Evolutionary conservation across 2,888 invertebrate species (phyloP).

Genomic region (Rhabditoides inermis): DNA sequence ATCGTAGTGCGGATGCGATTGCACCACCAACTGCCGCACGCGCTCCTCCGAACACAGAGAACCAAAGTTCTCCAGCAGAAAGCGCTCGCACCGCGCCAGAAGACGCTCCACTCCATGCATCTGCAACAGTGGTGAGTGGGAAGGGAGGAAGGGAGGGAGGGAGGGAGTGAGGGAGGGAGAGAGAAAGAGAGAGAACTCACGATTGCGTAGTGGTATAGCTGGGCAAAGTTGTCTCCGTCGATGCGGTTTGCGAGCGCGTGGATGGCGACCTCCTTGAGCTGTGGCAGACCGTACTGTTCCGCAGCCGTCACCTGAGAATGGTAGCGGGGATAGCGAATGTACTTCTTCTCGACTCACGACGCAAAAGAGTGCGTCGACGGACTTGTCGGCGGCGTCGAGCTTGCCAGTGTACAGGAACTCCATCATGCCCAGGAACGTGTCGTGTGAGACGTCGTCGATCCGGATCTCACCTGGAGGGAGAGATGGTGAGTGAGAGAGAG

Average conservation of each 20-base stretch:
- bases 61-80: constrained; percentile 14
- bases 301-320: constrained; percentile 75
- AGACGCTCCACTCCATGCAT: constrained; percentile 8
- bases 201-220: constrained; percentile 65
- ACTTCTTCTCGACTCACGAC: no score
- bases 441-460: constrained; percentile 82
- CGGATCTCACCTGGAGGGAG: no score
- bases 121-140: constrained; percentile 1
- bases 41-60: constrained; percentile 4
- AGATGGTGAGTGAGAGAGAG: neutral
- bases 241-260: constrained; percentile 69
- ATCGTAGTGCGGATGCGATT: constrained; percentile 6
- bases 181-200: constrained; percentile 6
- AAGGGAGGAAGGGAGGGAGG: neutral
- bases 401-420: constrained; percentile 84
- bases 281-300: constrained; percentile 80
- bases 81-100: constrained; percentile 9
- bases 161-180: neutral
- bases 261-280: constrained; percentile 75
- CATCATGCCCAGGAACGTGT: constrained; percentile 87
- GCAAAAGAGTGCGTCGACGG: no score
- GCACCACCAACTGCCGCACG: constrained; percentile 7
- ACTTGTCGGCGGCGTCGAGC: constrained; percentile 69
- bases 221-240: constrained; percentile 78
- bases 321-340: no score